A percentile compares a stretch with the other conserved stretches of the same genome.
Conservation (phyloP, 2,888 invertebrate genomes). For the Drosophila algonquin region DNA sequence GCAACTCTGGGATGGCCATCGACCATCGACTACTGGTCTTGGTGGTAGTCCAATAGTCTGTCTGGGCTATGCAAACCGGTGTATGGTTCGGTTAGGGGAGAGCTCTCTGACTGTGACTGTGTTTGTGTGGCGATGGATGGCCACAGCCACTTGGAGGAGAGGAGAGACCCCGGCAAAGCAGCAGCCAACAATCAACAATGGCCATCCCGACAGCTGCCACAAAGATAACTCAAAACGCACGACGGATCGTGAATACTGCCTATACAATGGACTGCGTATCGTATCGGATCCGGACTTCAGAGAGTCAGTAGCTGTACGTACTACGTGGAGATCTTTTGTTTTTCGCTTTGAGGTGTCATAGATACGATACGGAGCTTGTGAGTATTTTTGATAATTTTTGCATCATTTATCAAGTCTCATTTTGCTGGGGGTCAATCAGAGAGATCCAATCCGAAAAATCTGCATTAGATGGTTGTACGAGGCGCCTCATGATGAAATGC, state of each 20-base stretch:
- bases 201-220: constrained; percentile 53
- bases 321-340: background rate
- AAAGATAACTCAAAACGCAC: constrained; percentile 53
- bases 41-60: constrained; percentile 1
- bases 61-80: constrained; percentile 28
- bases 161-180: constrained; percentile 1
- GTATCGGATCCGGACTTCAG: constrained; percentile 2
- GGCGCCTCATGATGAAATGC: constrained; percentile 53
- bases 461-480: constrained; percentile 7
- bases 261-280: constrained; percentile 43
- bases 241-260: constrained; percentile 57
- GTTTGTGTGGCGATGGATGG: constrained; percentile 21
- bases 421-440: constrained; percentile 42
- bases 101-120: constrained; percentile 9
- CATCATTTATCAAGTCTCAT: constrained; percentile 69
- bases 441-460: constrained; percentile 19
- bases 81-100: background rate
- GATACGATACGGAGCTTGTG: constrained; percentile 28
- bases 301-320: constrained; percentile 7
- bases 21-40: constrained; percentile 52
- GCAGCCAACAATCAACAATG: constrained; percentile 43
- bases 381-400: constrained; percentile 34
- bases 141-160: constrained; percentile 12
- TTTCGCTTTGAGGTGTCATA: constrained; percentile 37
- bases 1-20: constrained; percentile 4